Base-by-base conservation (phyloP, 2,797 vertebrate genomes). In the Rhadinocentrus ornatus region DNA sequence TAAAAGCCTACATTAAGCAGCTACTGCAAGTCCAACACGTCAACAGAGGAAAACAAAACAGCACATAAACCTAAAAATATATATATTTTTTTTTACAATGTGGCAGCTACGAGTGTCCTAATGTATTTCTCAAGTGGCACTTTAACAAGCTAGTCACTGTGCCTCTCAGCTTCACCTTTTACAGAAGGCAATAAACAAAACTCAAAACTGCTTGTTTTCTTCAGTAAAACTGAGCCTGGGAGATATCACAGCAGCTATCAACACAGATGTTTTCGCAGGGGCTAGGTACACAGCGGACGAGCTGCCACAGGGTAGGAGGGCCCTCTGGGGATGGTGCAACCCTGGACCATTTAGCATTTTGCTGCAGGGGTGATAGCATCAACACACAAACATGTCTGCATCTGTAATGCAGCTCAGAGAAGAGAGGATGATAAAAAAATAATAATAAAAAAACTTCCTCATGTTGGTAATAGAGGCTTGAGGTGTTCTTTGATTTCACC, bases 171-270 rank as follows among this genome's bases (percentile, higher is more conserved):
- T 62, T 73, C 64, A 48, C 39, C 24, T 24, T 63, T 57, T 81
- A 54, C 66, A 67, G 62, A 73, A 78, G 70, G 55, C 39, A 58
- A 52, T 62, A 83, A 81, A 88, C 66, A n/a, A 66, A 32, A 35
- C 29, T 70, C 55, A 65, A 34, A 6, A 6, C 35, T 5, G 37
- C 59, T 70, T 24, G 22, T 64, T 78, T 65, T 22, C 74, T 57
- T n/a, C 48, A 65, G 69, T 52, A 41, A 22, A 18, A 62, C 13
- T 2, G 48, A 68, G 61, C 66, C 75, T 27, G 48, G 39, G 50
- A 74, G 76, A 65, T 26, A 41, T 53, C 46, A 27, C 62, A 80
- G 70, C 69, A 12, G 61, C 62, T 56, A 58, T 73, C 64, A 50
- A 31, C 60, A 55, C 29, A 50, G 58, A 65, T 68, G 29, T 74